Base-by-base conservation (phyloP, 2,888 invertebrate species). In the Calliopum simillimum region DNA sequence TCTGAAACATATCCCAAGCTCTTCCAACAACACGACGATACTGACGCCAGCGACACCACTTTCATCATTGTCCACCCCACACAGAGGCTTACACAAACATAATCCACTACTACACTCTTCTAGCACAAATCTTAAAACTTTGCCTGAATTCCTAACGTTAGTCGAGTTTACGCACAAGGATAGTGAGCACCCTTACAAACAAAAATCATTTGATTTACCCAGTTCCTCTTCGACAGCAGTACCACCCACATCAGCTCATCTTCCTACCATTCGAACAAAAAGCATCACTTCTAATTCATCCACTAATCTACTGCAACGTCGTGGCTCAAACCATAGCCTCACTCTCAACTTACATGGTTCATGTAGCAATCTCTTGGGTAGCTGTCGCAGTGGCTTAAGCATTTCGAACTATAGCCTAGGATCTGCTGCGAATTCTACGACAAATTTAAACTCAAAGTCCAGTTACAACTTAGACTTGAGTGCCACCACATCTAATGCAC, bases 71-170 rank as follows among this genome's bases (percentile, higher is more conserved):
- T 58, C 71, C 21, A 53, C 69, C 11, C 16, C 62, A n/a, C 75
- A 73, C 19, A 71, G 77, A 4, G 65, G 73, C n/a, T 64, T 78
- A 4, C 82, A 82, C 71, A 83, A 83, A 71, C 79, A 79, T 33
- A 83, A 81, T 74, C 82, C 80, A 1, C 49, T 83, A 63, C 68
- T 82, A 69, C 83, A 83, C 61, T 78, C 82, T 8, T 92, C 92
- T 0, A 91, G 91, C 78, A 92, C 91, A 44, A 92, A 92, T 77
- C 85, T 92, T 53, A 92, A 92, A 84, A 92, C 92, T 0, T 80
- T 92, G 51, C 92, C 92, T 0, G 92, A 92, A 87, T 90, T 92
- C 0, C 89, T 91, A 75, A 91, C 92, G 0, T 87, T 92, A 6
- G 91, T 91, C 70, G 91, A 92, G 80, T 90, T 90, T 74, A 79